A percentile compares a stretch with the other conserved stretches of the same genome.
Conservation (phyloP, 2,888 invertebrate species). For the Lottia scabra region DNA sequence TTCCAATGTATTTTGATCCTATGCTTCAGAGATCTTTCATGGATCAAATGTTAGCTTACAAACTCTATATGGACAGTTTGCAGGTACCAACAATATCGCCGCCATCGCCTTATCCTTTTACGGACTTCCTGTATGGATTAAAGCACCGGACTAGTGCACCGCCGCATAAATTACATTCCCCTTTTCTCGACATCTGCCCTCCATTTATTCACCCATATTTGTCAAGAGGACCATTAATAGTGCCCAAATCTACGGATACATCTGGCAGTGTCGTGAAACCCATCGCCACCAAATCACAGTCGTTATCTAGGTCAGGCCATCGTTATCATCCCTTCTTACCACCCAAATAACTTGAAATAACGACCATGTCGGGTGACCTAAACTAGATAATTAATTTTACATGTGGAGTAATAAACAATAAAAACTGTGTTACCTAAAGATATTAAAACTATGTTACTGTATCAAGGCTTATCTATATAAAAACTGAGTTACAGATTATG, state of each 20-base stretch:
- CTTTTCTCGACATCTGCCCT: background rate
- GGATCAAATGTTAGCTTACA: slow-evolving; percentile 17
- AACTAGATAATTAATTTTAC: too few relatives aligned
- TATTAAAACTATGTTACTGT: too few relatives aligned
- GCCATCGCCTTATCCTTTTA: slow-evolving; percentile 23
- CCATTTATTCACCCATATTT: too few relatives aligned
- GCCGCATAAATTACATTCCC: background rate
- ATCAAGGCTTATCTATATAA: too few relatives aligned
- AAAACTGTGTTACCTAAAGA: too few relatives aligned
- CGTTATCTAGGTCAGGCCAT: background rate
- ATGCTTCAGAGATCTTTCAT: background rate
- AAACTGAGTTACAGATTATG: too few relatives aligned
- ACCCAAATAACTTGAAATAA: too few relatives aligned
- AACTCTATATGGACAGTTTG: slow-evolving; percentile 25
- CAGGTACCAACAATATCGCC: slow-evolving; percentile 16
- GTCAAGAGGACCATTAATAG: too few relatives aligned
- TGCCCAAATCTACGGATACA: background rate
- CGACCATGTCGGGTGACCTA: too few relatives aligned
- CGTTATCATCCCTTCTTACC: too few relatives aligned
- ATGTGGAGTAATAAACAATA: too few relatives aligned
- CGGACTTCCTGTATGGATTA: slow-evolving; percentile 28
- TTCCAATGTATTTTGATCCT: background rate
- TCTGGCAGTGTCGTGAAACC: background rate
- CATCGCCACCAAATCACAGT: background rate
- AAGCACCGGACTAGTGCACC: background rate